These are phyloP conservation scores for Pinna nobilis DNA, from an alignment of 1,140 invertebrate genomes.

Conservation along the genomic window DNA sequence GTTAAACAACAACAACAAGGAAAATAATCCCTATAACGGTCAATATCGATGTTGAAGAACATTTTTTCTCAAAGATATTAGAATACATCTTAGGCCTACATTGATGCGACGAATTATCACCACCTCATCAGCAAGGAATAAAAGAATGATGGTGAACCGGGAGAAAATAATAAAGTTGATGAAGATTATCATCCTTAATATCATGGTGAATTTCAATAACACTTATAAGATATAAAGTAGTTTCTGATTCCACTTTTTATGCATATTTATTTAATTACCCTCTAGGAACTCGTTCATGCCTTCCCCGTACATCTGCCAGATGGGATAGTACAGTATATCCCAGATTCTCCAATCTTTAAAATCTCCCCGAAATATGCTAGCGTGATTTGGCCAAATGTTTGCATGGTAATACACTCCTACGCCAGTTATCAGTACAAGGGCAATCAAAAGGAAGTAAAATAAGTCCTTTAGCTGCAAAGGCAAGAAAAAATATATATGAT, in stretches of 20 bases:
- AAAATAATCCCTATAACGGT: no score
- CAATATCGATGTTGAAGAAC: no score
- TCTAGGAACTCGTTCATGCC: not conserved
- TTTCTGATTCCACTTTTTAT: not conserved
- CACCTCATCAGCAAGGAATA: no score
- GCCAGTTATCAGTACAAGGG: conserved; percentile 3
- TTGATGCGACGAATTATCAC: no score
- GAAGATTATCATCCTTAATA: not conserved
- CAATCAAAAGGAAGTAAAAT: not conserved
- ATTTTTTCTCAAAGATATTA: no score
- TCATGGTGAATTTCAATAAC: not conserved
- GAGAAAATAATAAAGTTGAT: no score
- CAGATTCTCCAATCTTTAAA: not conserved
- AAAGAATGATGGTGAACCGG: no score
- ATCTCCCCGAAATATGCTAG: not conserved
- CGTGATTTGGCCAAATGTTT: conserved; percentile 24
- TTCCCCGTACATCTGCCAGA: not conserved
- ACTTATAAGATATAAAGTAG: no score
- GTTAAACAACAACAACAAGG: no score
- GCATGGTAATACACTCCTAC: conserved; percentile 25
- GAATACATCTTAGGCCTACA: no score
- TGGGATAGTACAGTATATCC: not conserved
- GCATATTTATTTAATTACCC: not conserved
- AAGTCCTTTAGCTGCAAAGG: conserved; percentile 24
- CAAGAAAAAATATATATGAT: no score